These are phyloP conservation scores for Thaleichthys pacificus DNA, from an alignment of 2,797 vertebrate species.

Conservation along the genomic window DNA sequence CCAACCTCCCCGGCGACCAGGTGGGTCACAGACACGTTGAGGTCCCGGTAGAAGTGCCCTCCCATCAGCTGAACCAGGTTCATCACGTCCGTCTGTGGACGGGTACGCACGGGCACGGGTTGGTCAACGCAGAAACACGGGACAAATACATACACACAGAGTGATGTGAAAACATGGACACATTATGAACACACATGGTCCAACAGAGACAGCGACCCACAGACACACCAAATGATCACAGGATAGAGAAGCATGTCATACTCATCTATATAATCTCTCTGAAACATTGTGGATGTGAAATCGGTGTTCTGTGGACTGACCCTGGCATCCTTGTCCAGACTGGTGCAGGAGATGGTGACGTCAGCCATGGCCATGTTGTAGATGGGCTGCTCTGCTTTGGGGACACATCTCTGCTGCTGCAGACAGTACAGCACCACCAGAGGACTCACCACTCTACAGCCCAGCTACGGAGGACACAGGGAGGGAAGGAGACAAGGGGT, in stretches of 20 bases:
- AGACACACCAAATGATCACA: no score
- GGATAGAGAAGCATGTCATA: no score
- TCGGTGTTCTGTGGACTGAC: constrained; percentile 59
- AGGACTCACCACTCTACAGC: constrained; percentile 92
- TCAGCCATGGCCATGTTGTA: constrained; percentile 96
- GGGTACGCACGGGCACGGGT: constrained; percentile 2
- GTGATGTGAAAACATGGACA: no score
- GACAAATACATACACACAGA: background rate
- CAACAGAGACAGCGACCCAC: no score
- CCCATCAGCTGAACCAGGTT: constrained; percentile 94
- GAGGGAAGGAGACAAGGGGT: background rate
- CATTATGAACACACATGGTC: no score
- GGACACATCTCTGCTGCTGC: constrained; percentile 87
- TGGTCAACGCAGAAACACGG: background rate
- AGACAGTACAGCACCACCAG: constrained; percentile 93
- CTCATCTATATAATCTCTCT: no score
- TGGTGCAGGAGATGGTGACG: constrained; percentile 90
- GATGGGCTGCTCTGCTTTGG: constrained; percentile 88
- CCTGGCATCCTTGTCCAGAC: constrained; percentile 87
- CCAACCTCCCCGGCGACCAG: constrained; percentile 97
- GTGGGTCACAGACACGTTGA: constrained; percentile 91
- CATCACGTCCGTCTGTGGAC: constrained; percentile 86
- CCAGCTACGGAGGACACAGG: constrained; percentile 73
- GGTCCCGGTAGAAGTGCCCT: constrained; percentile 86
- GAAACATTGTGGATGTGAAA: background rate